phyloP scores from a whole-genome alignment of 53 echinoderm and acorn worm species.

The Pentamera pediparva region DNA sequence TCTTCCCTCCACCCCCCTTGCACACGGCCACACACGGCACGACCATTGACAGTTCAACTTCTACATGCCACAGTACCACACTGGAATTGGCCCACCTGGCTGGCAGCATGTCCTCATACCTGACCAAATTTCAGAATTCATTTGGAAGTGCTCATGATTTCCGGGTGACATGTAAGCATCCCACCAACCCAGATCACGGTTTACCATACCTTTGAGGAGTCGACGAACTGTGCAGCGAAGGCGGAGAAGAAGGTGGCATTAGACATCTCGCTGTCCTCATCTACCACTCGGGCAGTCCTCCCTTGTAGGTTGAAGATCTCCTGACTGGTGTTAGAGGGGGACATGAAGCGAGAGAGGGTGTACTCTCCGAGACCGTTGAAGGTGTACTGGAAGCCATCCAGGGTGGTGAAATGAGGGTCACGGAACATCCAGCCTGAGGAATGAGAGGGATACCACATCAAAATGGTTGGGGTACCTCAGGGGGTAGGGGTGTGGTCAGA shows the following conservation, averaged over 20 bases:
- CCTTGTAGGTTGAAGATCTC: slow-evolving; percentile 42
- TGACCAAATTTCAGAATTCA: no score
- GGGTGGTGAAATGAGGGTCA: slow-evolving; percentile 85
- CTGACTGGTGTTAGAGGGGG: background rate
- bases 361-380: slow-evolving; percentile 97
- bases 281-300: slow-evolving; percentile 23
- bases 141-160: no score
- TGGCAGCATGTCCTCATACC: no score
- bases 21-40: no score
- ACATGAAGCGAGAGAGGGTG: slow-evolving; percentile 35
- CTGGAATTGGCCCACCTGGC: no score
- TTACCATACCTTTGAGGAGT: slow-evolving; percentile 29
- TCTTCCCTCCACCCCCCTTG: no score
- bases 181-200: background rate
- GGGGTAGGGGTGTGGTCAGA: no score
- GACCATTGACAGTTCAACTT: background rate
- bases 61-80: no score
- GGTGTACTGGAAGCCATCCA: slow-evolving; percentile 69
- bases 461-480: background rate
- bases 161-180: no score
- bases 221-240: slow-evolving; percentile 32
- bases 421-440: slow-evolving; percentile 63
- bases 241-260: slow-evolving; percentile 47
- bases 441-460: background rate
- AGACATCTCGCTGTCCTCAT: background rate